These are phyloP conservation scores for Aegotheles bennettii DNA, from an alignment of 2,113 vertebrate species.

Conservation along the genomic window DNA sequence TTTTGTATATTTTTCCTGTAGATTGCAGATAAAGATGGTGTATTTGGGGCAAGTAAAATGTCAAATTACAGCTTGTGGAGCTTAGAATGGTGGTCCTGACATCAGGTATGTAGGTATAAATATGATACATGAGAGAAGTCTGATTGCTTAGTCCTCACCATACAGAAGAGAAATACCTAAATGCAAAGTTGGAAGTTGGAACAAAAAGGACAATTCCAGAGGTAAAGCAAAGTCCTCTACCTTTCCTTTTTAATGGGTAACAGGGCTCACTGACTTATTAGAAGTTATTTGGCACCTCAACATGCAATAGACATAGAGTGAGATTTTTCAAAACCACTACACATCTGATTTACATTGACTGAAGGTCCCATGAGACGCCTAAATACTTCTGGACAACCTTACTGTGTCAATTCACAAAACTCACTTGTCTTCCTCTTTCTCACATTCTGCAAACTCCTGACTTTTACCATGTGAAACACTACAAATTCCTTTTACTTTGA, in stretches of 20 bases:
- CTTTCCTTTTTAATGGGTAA: background rate
- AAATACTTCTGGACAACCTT: conserved; percentile 16
- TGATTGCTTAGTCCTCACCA: background rate
- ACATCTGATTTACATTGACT: conserved; percentile 42
- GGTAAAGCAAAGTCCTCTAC: background rate
- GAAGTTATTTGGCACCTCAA: background rate
- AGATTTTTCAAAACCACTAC: conserved; percentile 35
- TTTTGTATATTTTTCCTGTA: background rate
- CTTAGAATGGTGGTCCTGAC: background rate
- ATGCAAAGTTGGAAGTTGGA: background rate
- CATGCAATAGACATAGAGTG: background rate
- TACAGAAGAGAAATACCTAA: background rate
- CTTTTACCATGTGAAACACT: background rate
- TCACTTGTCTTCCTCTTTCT: background rate
- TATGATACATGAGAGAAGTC: background rate
- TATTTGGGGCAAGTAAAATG: background rate
- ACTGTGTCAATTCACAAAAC: background rate
- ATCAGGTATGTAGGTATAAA: background rate
- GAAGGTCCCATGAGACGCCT: background rate
- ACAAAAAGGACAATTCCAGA: background rate
- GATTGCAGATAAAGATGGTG: background rate
- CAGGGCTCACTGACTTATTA: background rate
- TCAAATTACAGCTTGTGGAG: background rate
- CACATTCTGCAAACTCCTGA: background rate
- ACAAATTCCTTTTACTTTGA: background rate